Percentiles rank a stretch among this genome's conserved stretches.
Evolutionary conservation across 2,113 vertebrate genomes (phyloP).

Genomic region (Cynoglossus semilaevis): DNA sequence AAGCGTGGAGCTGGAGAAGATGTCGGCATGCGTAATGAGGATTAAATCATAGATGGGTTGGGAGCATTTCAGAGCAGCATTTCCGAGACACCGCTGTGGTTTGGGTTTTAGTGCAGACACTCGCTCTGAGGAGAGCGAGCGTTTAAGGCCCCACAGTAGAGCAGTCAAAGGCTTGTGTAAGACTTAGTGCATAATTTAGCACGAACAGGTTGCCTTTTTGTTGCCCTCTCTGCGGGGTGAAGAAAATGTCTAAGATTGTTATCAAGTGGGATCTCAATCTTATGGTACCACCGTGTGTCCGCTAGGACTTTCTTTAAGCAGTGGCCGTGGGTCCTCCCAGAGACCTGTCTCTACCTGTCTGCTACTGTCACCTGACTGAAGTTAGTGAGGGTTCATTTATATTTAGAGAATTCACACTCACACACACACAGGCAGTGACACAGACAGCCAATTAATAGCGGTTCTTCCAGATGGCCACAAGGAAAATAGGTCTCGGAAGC

Average conservation of each 20-base stretch:
- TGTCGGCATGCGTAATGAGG: conserved; percentile 51
- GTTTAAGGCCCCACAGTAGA: conserved; percentile 25
- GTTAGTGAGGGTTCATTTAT: too few relatives aligned
- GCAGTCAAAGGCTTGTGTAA: conserved; percentile 26
- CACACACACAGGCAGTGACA: too few relatives aligned
- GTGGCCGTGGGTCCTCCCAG: too few relatives aligned
- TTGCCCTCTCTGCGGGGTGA: conserved; percentile 11
- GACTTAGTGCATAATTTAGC: conserved; percentile 57
- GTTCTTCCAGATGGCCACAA: too few relatives aligned
- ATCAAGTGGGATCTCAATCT: conserved; percentile 22
- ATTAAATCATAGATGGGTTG: conserved; percentile 58
- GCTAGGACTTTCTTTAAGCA: too few relatives aligned
- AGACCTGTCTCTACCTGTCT: too few relatives aligned
- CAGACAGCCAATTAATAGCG: too few relatives aligned
- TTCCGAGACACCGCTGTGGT: conserved; percentile 16
- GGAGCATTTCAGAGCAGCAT: conserved; percentile 18
- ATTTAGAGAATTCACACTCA: too few relatives aligned
- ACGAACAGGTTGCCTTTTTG: conserved; percentile 19
- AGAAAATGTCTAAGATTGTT: conserved; percentile 22
- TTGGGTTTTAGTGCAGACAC: conserved; percentile 27
- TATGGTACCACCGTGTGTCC: conserved; percentile 18
- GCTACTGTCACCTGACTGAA: too few relatives aligned
- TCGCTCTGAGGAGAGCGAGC: conserved; percentile 19
- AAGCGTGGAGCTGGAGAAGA: conserved; percentile 29
- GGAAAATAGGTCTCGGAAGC: too few relatives aligned